phyloP scores from a whole-genome alignment of 2,113 vertebrate species.

The Alethe diademata region DNA sequence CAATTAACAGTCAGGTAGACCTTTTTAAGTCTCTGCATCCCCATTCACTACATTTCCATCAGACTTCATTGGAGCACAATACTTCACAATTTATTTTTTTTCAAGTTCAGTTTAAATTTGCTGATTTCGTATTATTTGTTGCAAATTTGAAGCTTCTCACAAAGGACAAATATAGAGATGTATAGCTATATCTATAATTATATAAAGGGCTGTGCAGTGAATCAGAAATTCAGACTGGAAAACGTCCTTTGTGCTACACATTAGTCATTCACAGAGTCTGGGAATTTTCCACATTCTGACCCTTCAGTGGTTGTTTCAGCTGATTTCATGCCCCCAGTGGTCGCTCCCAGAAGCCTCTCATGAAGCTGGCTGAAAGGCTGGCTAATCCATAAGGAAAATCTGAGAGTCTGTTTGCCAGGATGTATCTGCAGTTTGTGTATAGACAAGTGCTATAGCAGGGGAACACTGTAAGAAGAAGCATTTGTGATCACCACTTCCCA shows the following conservation, averaged over 20 bases:
- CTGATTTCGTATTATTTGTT: neutral
- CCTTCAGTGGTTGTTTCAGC: neutral
- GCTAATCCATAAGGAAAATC: neutral
- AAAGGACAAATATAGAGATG: neutral
- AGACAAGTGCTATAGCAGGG: neutral
- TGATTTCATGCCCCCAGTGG: slow-evolving; percentile 8
- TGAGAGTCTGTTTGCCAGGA: neutral
- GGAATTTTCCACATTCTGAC: neutral
- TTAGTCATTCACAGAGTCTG: neutral
- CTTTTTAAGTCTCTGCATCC: neutral
- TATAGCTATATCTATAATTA: neutral
- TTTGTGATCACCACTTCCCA: neutral
- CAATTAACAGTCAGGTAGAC: neutral
- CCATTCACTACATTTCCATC: neutral
- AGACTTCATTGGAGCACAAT: neutral
- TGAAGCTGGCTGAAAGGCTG: neutral
- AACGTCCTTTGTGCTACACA: neutral
- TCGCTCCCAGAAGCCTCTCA: neutral
- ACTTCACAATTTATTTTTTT: neutral
- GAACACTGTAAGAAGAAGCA: neutral
- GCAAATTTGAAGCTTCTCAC: neutral
- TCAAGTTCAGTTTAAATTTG: neutral
- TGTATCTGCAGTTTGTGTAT: neutral
- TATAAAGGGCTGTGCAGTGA: neutral
- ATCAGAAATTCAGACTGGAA: neutral